Evolutionary conservation across 2,888 invertebrate species (phyloP).

Genomic region (Chalcis sispes): DNA sequence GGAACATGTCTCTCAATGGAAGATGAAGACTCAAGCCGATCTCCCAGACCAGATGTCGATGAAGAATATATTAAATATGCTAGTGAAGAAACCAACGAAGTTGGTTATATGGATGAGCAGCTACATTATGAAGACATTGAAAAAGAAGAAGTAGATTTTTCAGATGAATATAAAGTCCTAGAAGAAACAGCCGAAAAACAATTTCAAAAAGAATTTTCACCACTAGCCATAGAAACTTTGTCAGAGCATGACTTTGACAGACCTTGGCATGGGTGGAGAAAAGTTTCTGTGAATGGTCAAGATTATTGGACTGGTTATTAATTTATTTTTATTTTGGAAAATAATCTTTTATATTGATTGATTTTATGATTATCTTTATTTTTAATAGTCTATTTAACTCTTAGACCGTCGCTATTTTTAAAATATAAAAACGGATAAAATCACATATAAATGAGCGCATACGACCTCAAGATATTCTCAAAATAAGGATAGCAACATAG

Average conservation of each 20-base stretch:
- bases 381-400: background rate
- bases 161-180: constrained; percentile 11
- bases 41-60: constrained; percentile 64
- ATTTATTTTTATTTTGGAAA: constrained; percentile 43
- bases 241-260: constrained; percentile 65
- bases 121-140: constrained; percentile 72
- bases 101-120: constrained; percentile 72
- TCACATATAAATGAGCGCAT: too few species aligned
- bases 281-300: constrained; percentile 64
- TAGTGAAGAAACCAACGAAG: constrained; percentile 69
- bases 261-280: constrained; percentile 72
- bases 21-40: constrained; percentile 42
- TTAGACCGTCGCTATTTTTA: too few species aligned
- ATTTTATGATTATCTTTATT: background rate
- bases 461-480: background rate
- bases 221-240: constrained; percentile 36
- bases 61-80: constrained; percentile 71
- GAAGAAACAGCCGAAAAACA: constrained; percentile 7
- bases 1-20: constrained; percentile 36
- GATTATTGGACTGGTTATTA: constrained; percentile 70
- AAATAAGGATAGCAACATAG: constrained; percentile 6
- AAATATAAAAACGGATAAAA: too few species aligned
- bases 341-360: constrained; percentile 1
- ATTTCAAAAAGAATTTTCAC: background rate
- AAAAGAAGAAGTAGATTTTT: constrained; percentile 62